Evolutionary conservation across 2,113 vertebrate genomes (phyloP).

Genomic region (Muscicapa adusta): DNA sequence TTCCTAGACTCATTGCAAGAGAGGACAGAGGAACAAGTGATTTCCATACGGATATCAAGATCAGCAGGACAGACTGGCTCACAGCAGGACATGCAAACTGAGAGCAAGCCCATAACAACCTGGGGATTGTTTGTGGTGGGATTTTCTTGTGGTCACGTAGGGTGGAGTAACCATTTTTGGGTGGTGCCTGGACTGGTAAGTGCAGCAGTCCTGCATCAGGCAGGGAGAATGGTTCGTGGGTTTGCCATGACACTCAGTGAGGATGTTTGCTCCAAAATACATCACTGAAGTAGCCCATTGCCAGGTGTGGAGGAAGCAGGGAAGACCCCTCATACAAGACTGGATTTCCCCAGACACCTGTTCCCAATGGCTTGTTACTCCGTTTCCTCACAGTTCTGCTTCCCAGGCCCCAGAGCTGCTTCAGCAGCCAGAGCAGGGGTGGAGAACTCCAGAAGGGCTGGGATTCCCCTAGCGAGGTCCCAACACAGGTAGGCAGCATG

Average conservation of each 20-base stretch:
- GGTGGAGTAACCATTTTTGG: neutral
- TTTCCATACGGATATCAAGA: neutral
- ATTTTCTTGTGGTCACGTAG: neutral
- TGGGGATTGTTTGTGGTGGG: neutral
- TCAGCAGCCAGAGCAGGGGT: neutral
- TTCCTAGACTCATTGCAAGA: neutral
- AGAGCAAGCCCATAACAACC: neutral
- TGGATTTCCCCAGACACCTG: neutral
- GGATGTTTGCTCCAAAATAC: neutral
- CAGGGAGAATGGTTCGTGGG: neutral
- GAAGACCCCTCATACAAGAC: rapidly evolving
- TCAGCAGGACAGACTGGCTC: neutral
- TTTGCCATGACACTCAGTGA: neutral
- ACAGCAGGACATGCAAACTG: neutral
- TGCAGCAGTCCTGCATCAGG: neutral
- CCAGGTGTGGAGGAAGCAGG: neutral
- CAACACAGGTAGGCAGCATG: neutral
- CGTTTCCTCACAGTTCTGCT: neutral
- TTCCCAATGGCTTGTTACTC: neutral
- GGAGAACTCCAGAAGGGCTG: neutral
- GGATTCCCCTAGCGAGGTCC: neutral
- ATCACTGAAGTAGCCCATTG: neutral
- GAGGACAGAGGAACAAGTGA: neutral
- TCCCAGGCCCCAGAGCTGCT: neutral
- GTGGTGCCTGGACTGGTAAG: neutral